Evolutionary conservation across 2,888 invertebrate species (phyloP).

Genomic region (Melinaea menophilus): DNA sequence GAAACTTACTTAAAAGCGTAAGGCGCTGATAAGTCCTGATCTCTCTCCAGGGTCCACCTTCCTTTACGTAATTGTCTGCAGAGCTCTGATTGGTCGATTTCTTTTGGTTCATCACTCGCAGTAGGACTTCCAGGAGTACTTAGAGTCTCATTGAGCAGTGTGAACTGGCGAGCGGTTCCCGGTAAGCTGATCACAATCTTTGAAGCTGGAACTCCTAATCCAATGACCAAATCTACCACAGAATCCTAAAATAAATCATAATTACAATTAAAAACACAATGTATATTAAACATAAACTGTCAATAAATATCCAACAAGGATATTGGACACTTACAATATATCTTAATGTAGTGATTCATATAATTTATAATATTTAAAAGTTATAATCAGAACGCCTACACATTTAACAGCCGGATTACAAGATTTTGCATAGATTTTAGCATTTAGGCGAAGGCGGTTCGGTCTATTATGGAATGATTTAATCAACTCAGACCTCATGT

Average conservation of each 20-base stretch:
- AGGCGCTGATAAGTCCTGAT: conserved; percentile 87
- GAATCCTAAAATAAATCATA: conserved; percentile 78
- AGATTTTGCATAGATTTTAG: conserved; percentile 26
- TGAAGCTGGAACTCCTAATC: conserved; percentile 83
- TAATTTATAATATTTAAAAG: conserved; percentile 18
- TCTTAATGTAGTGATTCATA: conserved; percentile 21
- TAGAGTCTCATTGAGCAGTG: conserved; percentile 79
- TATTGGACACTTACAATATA: conserved; percentile 15
- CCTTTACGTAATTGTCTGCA: conserved; percentile 78
- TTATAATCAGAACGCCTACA: conserved; percentile 27
- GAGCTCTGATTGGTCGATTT: conserved; percentile 78
- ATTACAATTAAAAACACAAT: not conserved
- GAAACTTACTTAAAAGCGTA: conserved; percentile 82
- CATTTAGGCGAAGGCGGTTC: conserved; percentile 30
- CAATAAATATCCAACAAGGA: conserved; percentile 15
- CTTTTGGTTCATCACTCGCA: conserved; percentile 73
- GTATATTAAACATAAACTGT: conserved; percentile 12
- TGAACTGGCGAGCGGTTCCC: conserved; percentile 82
- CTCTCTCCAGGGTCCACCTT: conserved; percentile 85
- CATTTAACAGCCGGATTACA: conserved; percentile 15
- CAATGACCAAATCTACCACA: conserved; percentile 83
- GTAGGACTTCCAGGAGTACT: conserved; percentile 84
- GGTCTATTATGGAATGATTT: conserved; percentile 26
- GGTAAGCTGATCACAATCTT: conserved; percentile 85
- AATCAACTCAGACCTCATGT: conserved; percentile 17